Conservation (phyloP, 1,140 invertebrate genomes). For the Drosophila quadrilineata region DNA sequence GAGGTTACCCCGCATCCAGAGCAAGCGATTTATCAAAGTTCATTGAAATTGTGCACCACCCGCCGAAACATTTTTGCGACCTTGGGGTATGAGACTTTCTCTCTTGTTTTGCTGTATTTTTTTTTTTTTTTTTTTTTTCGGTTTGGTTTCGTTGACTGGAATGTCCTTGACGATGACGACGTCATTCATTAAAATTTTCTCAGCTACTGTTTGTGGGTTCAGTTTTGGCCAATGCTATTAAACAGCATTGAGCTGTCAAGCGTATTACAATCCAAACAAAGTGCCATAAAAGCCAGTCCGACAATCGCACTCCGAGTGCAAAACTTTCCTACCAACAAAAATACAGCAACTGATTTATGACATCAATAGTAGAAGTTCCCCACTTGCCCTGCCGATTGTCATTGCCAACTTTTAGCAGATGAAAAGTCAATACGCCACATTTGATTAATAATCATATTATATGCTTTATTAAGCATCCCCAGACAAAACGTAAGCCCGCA, state of each 20-base stretch:
- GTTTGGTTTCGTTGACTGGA: no score
- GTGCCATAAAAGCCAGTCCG: conserved; percentile 66
- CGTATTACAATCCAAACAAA: conserved; percentile 71
- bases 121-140: no score
- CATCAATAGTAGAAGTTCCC: not conserved
- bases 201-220: conserved; percentile 66
- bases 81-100: conserved; percentile 35
- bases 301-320: conserved; percentile 30
- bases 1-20: conserved; percentile 20
- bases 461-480: conserved; percentile 72
- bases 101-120: no score
- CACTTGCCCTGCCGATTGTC: conserved; percentile 18
- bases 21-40: conserved; percentile 71
- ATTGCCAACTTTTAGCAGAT: conserved; percentile 27
- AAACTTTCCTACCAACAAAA: conserved; percentile 44
- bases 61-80: conserved; percentile 38
- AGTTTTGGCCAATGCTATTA: conserved; percentile 59
- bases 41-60: conserved; percentile 67
- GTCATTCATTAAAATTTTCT: conserved; percentile 77
- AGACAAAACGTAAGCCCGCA: conserved; percentile 16
- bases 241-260: conserved; percentile 75
- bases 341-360: conserved; percentile 45
- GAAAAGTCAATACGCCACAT: conserved; percentile 69
- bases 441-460: conserved; percentile 79
- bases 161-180: conserved; percentile 61